These are phyloP conservation scores for Busseola fusca DNA, from an alignment of 2,888 invertebrate genomes.

Conservation along the genomic window DNA sequence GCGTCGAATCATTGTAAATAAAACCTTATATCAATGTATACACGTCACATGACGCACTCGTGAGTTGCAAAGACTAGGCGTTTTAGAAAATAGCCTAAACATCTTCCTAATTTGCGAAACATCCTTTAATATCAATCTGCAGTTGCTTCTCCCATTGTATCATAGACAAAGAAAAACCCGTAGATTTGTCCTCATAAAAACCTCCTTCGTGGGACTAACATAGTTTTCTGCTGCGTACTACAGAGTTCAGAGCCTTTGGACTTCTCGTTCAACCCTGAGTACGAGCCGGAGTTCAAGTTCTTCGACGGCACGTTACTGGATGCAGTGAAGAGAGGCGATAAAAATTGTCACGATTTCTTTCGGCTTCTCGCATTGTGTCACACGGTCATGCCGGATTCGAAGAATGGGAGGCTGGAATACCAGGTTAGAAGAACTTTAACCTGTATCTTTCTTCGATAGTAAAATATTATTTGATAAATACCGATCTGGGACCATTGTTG, in stretches of 20 bases:
- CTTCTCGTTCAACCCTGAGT: constrained; percentile 97
- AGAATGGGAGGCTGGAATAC: constrained; percentile 94
- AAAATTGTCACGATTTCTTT: constrained; percentile 95
- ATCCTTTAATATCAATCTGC: constrained; percentile 36
- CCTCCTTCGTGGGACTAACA: constrained; percentile 23
- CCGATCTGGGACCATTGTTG: background rate
- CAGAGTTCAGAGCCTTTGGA: constrained; percentile 95
- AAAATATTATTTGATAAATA: background rate
- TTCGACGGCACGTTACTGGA: constrained; percentile 96
- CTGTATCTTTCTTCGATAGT: background rate
- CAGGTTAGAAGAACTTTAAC: constrained; percentile 84
- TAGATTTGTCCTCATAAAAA: constrained; percentile 56
- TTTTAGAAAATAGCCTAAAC: constrained; percentile 44
- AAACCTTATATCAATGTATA: constrained; percentile 32
- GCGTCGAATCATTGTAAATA: constrained; percentile 32
- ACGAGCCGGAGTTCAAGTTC: constrained; percentile 97
- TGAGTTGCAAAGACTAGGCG: constrained; percentile 16
- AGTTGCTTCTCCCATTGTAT: constrained; percentile 51
- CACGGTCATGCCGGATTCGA: constrained; percentile 99
- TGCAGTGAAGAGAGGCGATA: constrained; percentile 93
- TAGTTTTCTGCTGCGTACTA: constrained; percentile 32
- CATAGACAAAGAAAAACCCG: constrained; percentile 30
- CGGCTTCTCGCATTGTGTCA: constrained; percentile 98
- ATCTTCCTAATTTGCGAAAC: constrained; percentile 45
- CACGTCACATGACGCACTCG: constrained; percentile 8